These are phyloP conservation scores for Umimayanthus chanpuru DNA, from an alignment of 92 coral and sea anemone genomes.

Conservation along the genomic window DNA sequence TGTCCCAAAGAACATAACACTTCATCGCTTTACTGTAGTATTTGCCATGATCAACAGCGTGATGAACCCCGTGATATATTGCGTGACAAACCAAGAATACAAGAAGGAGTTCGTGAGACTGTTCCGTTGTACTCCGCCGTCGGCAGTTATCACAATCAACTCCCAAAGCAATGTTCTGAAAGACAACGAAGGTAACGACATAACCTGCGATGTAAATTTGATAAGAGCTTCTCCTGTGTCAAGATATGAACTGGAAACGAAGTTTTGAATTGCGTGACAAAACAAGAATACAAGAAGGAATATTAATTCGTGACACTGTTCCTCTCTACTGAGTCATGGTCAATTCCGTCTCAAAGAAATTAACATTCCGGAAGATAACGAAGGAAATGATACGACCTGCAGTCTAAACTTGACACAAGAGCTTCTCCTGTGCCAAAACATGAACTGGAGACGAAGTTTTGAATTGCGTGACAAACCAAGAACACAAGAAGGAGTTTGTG, in stretches of 20 bases:
- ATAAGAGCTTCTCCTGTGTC: too few species aligned
- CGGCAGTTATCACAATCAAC: background rate
- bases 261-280: constrained; percentile 51
- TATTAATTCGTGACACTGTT: constrained; percentile 39
- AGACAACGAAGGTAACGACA: background rate
- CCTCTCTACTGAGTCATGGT: background rate
- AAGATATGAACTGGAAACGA: too few species aligned
- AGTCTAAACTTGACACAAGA: background rate
- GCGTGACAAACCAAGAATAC: constrained; percentile 61
- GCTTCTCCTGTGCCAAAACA: background rate
- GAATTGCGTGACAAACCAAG: too few species aligned
- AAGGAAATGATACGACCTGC: background rate
- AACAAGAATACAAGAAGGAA: constrained; percentile 56
- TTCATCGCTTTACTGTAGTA: constrained; percentile 53
- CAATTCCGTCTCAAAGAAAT: background rate
- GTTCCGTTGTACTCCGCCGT: background rate
- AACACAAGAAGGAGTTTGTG: too few species aligned
- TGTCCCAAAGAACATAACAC: constrained; percentile 19
- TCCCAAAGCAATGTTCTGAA: constrained; percentile 3
- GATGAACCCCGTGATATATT: constrained; percentile 68
- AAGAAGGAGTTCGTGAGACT: constrained; percentile 48
- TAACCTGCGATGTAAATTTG: too few species aligned
- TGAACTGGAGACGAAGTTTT: background rate
- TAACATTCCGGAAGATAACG: background rate
- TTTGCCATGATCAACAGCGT: constrained; percentile 62